Conservation (phyloP, 2,797 vertebrate genomes). For the Coccyzus lansbergi region DNA sequence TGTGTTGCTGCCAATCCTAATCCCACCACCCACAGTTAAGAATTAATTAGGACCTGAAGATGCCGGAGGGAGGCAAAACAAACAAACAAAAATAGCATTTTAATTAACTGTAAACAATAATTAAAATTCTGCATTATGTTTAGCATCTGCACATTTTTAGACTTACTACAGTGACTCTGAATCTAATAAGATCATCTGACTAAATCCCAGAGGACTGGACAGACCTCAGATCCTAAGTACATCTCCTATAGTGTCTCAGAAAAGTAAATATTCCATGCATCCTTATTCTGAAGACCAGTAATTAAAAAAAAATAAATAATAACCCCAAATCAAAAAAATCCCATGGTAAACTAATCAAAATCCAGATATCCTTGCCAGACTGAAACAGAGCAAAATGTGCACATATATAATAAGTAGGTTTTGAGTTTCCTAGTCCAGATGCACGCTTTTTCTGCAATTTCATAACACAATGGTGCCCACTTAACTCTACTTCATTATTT, state of each 20-base stretch:
- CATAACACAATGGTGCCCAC: not conserved
- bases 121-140: conserved; percentile 36
- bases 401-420: not conserved
- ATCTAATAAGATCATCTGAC: not conserved
- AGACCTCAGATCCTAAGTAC: not conserved
- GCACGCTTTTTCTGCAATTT: not conserved
- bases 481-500: not conserved
- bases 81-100: conserved; percentile 63
- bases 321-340: too few species aligned
- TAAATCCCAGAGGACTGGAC: not conserved
- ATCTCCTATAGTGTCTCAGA: not conserved
- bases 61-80: conserved; percentile 60
- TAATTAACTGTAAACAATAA: conserved; percentile 66
- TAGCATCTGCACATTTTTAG: conserved; percentile 47
- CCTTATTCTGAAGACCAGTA: not conserved
- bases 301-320: not conserved
- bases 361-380: not conserved
- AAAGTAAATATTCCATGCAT: not conserved
- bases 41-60: conserved; percentile 54
- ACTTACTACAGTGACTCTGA: conserved; percentile 8
- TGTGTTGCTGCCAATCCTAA: conserved; percentile 39
- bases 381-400: not conserved
- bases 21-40: conserved; percentile 59
- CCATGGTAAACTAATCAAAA: not conserved
- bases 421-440: not conserved